Evolutionary conservation across 2,888 invertebrate species (phyloP).

Genomic region (Caenorhabditis doughertyi): DNA sequence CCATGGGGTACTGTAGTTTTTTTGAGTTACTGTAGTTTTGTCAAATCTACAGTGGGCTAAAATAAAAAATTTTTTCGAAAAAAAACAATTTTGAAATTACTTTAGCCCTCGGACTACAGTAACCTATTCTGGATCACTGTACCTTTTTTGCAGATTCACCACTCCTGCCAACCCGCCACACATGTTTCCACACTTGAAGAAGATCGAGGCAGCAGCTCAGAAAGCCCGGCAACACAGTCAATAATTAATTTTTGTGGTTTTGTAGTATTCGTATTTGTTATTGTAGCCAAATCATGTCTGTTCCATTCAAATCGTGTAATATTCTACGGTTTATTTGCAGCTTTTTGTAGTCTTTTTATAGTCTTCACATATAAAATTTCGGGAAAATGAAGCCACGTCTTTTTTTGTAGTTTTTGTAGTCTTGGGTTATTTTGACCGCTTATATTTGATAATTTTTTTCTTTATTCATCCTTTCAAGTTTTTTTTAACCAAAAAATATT

Average conservation of each 20-base stretch:
- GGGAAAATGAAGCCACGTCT: too few relatives aligned
- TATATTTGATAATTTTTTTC: too few relatives aligned
- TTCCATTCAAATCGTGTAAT: too few relatives aligned
- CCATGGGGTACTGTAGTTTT: constrained; percentile 30
- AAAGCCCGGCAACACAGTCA: background rate
- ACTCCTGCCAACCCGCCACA: constrained; percentile 47
- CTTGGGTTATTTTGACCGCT: too few relatives aligned
- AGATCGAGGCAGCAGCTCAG: too few relatives aligned
- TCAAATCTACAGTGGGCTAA: background rate
- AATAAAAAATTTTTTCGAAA: background rate
- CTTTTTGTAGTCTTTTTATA: background rate
- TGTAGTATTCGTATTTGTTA: too few relatives aligned
- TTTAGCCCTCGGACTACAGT: background rate
- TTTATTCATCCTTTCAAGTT: too few relatives aligned
- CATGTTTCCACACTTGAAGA: constrained; percentile 38
- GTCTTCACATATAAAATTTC: background rate
- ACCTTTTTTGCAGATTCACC: constrained; percentile 29
- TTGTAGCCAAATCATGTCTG: too few relatives aligned
- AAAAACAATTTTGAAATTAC: background rate
- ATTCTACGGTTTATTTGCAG: background rate
- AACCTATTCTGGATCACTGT: background rate
- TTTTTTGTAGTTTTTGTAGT: too few relatives aligned
- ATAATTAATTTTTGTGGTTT: too few relatives aligned
- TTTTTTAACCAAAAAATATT: too few relatives aligned
- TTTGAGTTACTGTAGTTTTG: too few relatives aligned